Evolutionary conservation across 53 echinoderm and acorn worm genomes (phyloP).

Genomic region (Echinometra lucunter): DNA sequence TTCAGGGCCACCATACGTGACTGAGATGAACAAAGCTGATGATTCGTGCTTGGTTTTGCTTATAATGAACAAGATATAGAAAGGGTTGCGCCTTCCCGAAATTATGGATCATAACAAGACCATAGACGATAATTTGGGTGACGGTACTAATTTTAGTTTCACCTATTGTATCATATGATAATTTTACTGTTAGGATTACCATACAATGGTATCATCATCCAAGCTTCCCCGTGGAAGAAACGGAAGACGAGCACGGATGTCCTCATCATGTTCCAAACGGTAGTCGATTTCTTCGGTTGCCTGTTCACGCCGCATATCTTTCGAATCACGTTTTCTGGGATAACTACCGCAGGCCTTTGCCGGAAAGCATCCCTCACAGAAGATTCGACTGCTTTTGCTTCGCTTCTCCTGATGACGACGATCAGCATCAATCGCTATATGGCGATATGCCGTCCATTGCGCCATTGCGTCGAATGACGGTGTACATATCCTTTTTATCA

Average conservation of each 20-base stretch:
- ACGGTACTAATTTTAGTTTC: no score
- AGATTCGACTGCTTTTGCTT: background rate
- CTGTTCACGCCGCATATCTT: background rate
- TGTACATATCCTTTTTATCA: background rate
- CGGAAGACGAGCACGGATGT: constrained; percentile 47
- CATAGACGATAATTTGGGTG: no score
- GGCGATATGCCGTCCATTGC: background rate
- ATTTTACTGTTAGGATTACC: background rate
- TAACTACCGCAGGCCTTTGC: background rate
- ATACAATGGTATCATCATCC: background rate
- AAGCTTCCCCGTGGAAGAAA: background rate
- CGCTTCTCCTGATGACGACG: background rate
- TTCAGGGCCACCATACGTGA: no score
- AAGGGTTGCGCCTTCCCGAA: no score
- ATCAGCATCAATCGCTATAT: constrained; percentile 2
- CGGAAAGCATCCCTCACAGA: background rate
- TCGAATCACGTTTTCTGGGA: background rate
- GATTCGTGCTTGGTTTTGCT: no score
- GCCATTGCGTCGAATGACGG: constrained; percentile 18
- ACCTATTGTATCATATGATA: no score
- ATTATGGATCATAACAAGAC: no score
- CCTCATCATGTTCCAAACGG: background rate
- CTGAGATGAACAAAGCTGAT: no score
- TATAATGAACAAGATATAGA: no score
- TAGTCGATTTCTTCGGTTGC: background rate